A percentile compares a stretch with the other conserved stretches of the same genome.
Evolutionary conservation across 2,888 invertebrate genomes (phyloP).

Genomic region (Lymantria monacha): DNA sequence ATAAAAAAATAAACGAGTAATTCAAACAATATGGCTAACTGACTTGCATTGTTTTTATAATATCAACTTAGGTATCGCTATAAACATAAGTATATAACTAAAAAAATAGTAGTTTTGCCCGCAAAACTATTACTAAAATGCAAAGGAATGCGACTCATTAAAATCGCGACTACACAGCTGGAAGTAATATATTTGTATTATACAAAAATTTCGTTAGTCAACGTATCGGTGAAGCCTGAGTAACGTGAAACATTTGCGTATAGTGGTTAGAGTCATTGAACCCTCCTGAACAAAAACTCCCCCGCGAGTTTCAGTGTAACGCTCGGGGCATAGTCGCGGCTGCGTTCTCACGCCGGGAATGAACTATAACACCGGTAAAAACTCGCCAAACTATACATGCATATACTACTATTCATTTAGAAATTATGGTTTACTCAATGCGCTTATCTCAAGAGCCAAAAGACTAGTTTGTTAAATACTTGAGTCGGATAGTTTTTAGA

Average conservation of each 20-base stretch:
- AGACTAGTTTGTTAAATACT: too few relatives aligned
- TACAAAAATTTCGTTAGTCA: slow-evolving; percentile 18
- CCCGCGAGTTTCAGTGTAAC: slow-evolving; percentile 68
- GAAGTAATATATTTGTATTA: slow-evolving; percentile 23
- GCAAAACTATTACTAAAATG: too few relatives aligned
- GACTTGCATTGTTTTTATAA: too few relatives aligned
- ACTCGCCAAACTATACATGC: slow-evolving; percentile 46
- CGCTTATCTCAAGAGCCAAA: too few relatives aligned
- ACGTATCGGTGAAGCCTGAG: slow-evolving; percentile 26
- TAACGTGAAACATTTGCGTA: slow-evolving; percentile 49
- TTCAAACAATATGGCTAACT: too few relatives aligned
- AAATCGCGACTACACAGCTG: slow-evolving; percentile 26
- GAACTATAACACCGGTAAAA: slow-evolving; percentile 74
- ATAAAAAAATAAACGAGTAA: too few relatives aligned
- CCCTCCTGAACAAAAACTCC: slow-evolving; percentile 75
- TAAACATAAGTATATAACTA: too few relatives aligned
- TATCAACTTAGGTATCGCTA: too few relatives aligned
- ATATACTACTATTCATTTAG: not conserved
- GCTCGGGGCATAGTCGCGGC: slow-evolving; percentile 35
- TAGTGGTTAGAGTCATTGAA: slow-evolving; percentile 70
- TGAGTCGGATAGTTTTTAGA: too few relatives aligned
- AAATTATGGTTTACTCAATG: not conserved
- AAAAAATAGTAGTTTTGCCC: too few relatives aligned
- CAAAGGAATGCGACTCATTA: slow-evolving; percentile 2
- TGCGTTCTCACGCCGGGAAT: slow-evolving; percentile 67